A percentile compares a stretch with the other conserved stretches of the same genome.
These are phyloP conservation scores for Sarcophaga caerulescens DNA, from an alignment of 2,888 invertebrate genomes.

Conservation along the genomic window DNA sequence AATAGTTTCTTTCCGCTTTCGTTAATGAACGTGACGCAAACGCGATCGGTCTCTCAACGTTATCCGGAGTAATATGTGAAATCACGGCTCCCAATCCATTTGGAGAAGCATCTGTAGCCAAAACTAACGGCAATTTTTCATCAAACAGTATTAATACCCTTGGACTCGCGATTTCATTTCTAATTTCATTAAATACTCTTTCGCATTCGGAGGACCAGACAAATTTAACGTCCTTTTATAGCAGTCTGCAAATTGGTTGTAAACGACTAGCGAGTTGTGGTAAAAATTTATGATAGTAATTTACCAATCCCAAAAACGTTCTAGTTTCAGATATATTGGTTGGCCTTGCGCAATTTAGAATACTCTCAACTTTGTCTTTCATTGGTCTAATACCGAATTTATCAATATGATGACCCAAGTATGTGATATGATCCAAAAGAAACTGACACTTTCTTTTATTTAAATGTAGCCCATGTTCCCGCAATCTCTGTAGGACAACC, in stretches of 20 bases:
- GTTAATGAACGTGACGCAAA: slow-evolving; percentile 59
- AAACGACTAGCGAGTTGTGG: slow-evolving; percentile 3
- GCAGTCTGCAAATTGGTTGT: slow-evolving; percentile 16
- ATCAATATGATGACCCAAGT: slow-evolving; percentile 37
- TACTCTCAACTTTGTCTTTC: slow-evolving; percentile 38
- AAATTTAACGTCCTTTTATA: not conserved
- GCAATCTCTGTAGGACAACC: not conserved
- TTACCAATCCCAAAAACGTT: slow-evolving; percentile 30
- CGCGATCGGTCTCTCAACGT: slow-evolving; percentile 47
- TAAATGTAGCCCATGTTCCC: not conserved
- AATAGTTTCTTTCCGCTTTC: slow-evolving; percentile 60
- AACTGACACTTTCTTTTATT: slow-evolving; percentile 33
- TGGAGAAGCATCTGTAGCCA: slow-evolving; percentile 58
- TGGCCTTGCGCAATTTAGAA: slow-evolving; percentile 33
- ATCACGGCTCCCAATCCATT: slow-evolving; percentile 54
- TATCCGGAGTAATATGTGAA: slow-evolving; percentile 37
- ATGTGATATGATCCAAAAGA: slow-evolving; percentile 20
- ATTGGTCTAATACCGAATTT: slow-evolving; percentile 39
- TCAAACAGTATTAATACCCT: slow-evolving; percentile 18
- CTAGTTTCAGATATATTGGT: slow-evolving; percentile 25
- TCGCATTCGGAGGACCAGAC: slow-evolving; percentile 1
- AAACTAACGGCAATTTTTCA: slow-evolving; percentile 20
- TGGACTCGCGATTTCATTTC: slow-evolving; percentile 11
- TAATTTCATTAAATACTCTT: slow-evolving; percentile 21
- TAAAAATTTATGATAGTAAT: slow-evolving; percentile 24